These are phyloP conservation scores for Cyprinus carpio DNA, from an alignment of 2,113 vertebrate genomes.

Conservation along the genomic window DNA sequence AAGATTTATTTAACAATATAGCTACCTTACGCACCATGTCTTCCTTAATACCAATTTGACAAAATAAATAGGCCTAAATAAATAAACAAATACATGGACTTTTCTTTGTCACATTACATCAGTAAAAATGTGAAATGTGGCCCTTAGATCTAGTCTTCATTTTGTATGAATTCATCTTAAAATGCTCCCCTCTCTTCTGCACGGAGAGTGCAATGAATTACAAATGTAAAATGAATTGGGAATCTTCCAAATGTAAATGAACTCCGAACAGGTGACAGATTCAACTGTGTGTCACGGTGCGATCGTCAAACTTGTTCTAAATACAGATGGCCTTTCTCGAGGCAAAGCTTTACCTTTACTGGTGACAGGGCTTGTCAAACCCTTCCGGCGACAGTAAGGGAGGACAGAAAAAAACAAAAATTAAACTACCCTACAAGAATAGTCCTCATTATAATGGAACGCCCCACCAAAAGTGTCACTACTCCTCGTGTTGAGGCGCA, in stretches of 20 bases:
- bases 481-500: neutral
- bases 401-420: conserved; percentile 24
- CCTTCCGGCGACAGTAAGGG: conserved; percentile 22
- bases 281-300: neutral
- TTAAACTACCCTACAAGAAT: conserved; percentile 34
- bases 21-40: neutral
- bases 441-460: conserved; percentile 46
- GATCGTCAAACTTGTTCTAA: conserved; percentile 24
- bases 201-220: neutral
- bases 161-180: neutral
- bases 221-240: neutral
- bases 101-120: neutral
- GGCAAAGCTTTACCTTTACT: conserved; percentile 27
- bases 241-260: conserved; percentile 16
- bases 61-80: neutral
- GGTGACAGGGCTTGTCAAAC: conserved; percentile 36
- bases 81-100: too few species aligned
- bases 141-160: neutral
- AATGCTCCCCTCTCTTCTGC: neutral
- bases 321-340: conserved; percentile 9
- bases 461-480: conserved; percentile 40
- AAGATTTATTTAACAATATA: neutral
- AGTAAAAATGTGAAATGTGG: neutral
- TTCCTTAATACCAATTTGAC: neutral
- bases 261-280: conserved; percentile 15